Evolutionary conservation across 2,113 vertebrate genomes (phyloP).

Genomic region (Python bivittatus): DNA sequence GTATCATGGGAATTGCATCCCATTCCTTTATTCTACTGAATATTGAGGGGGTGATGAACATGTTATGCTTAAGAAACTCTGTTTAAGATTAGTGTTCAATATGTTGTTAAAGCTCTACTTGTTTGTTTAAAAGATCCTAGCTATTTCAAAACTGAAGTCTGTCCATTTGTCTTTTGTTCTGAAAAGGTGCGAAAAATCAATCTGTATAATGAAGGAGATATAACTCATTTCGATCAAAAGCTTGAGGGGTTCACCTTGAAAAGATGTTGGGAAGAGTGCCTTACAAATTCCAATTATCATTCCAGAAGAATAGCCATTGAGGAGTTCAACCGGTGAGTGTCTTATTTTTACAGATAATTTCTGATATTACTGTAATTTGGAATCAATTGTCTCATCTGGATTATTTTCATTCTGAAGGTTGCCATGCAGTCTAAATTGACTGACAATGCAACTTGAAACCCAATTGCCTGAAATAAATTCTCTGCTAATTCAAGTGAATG

Average conservation of each 20-base stretch:
- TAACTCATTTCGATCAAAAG: conserved; percentile 88
- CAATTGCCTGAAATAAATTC: neutral
- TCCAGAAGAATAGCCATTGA: conserved; percentile 73
- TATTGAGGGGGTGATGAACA: neutral
- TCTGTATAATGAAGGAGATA: conserved; percentile 86
- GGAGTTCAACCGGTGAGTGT: conserved; percentile 85
- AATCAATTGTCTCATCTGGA: neutral
- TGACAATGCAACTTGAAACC: neutral
- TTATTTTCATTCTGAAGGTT: neutral
- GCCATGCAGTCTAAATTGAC: neutral
- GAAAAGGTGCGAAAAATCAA: conserved; percentile 86
- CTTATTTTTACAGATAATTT: neutral
- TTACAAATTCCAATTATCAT: conserved; percentile 75
- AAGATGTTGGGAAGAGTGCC: conserved; percentile 92
- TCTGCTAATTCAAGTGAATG: neutral
- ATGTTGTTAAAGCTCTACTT: neutral
- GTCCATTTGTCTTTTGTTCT: conserved; percentile 28
- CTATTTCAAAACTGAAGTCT: neutral
- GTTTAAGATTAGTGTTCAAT: neutral
- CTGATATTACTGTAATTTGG: neutral
- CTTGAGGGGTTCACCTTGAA: conserved; percentile 82
- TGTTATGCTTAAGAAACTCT: neutral
- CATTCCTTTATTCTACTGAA: neutral
- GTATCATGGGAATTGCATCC: neutral
- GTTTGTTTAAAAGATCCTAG: neutral